Evolutionary conservation across 2,888 invertebrate genomes (phyloP), one percentile per base, ranked within the genome.

Genomic region (Dioctria rufipes): DNA sequence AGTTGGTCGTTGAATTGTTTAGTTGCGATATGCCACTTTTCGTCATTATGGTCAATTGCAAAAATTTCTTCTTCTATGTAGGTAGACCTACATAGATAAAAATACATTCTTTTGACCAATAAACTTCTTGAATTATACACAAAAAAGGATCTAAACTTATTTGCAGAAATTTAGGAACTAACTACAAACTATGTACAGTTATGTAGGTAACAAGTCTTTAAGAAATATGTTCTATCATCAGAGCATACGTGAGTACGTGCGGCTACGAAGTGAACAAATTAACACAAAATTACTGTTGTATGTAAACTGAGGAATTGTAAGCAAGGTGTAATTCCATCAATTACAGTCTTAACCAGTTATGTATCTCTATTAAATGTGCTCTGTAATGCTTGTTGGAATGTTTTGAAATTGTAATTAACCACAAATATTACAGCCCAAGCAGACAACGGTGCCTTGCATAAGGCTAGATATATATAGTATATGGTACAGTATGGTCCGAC

Each of bases 351-450:
- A 37, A 37, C 9, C 6, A 75, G 8, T 51, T 78, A 63, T 63
- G 69, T 46, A 39, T 61, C 66, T 13, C 63, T 78, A 61, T 78
- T 63, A 78, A 78, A 63, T 63, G 63, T 63, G 25, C 63, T 43
- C 54, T 63, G 25, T 37, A 78, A 73, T 63, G 63, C 42, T 61
- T 49, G 61, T 49, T 39, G 43, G 78, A 78, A 78, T 61, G 78
- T 9, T 78, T 39, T 13, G 49, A 46, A 69, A 63, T 65, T 66
- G 65, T 78, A 78, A 78, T 78, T 78, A 65, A 78, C 51, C 65
- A 65, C 78, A 78, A 78, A 65, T 71, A 71, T 54, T 39, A 54
- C 54, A 39, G 54, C 54, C 25, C 25, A 25, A 54, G 51, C 42
- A n/a, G 37, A 71, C 39, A 39, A 39, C 37, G 4, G 5, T 71